Base-by-base conservation (phyloP, 2,888 invertebrate species). In the Melipona bicolor region DNA sequence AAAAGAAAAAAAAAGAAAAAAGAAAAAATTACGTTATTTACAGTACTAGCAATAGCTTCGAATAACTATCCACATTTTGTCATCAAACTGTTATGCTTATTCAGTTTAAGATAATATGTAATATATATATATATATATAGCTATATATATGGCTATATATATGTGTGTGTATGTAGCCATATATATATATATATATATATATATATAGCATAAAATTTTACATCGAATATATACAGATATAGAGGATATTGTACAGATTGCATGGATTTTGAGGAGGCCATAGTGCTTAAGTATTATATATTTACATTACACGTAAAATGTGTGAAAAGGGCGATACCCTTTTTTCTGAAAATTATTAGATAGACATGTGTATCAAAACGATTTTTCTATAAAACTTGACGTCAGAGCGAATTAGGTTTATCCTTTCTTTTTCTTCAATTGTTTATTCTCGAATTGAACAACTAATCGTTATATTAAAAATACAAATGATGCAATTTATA, bases 381-480 rank as follows among this genome's bases (percentile, higher is more conserved):
- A 74, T 77, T 80, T 84, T 77, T 90, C 83, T 87, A 87, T 88
- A 89, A 87, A 89, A 88, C 90, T 91, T 90, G 89, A 70, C 72
- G 83, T 87, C 81, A 77, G 88, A 90, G 90, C 90, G 88, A 83
- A 88, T 87, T 86, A 77, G 70, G 36, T 36, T 36, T 36, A 9
- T 9, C 70, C 11, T 32, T 70, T 24, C 56, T 4, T 61, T 49
- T 17, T 15, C 27, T 11, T 32, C 13, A 6, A 21, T 21, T n/a
- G 6, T 4, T 49, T 9, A 13, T 68, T 67, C 11, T 67, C 52
- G 24, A 62, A 54, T 15, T 5, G 21, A 64, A 54, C 3, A 24
- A 64, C 32, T 49, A 24, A 50, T 24, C 0, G 2, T 69, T 69
- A 9, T 2, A 32, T 61, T 17, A 64, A 50, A 21, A 17, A 62